phyloP scores from a whole-genome alignment of 2,113 vertebrate genomes.

The Meriones unguiculatus region DNA sequence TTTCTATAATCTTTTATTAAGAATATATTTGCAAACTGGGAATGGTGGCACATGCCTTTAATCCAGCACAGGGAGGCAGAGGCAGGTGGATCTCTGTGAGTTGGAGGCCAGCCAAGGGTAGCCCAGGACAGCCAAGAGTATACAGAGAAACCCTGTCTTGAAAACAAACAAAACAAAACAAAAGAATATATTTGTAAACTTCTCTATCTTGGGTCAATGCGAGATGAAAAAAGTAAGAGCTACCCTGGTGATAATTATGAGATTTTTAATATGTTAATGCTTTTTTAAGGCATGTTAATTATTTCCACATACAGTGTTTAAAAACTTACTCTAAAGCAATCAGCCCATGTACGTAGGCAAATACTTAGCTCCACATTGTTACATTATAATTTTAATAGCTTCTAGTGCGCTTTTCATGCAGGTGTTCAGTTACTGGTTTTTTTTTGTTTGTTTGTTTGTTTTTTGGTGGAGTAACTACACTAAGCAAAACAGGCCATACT shows the following conservation, averaged over 20 bases:
- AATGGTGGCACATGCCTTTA: too few species aligned
- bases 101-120: too few species aligned
- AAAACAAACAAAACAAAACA: too few species aligned
- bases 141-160: too few species aligned
- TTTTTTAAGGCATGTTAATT: slow-evolving; percentile 19
- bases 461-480: slow-evolving; percentile 47
- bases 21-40: neutral
- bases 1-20: neutral
- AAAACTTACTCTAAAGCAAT: slow-evolving; percentile 24
- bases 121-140: too few species aligned
- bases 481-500: slow-evolving; percentile 39
- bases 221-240: slow-evolving; percentile 54
- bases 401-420: neutral
- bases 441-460: too few species aligned
- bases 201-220: neutral
- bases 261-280: slow-evolving; percentile 28
- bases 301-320: slow-evolving; percentile 16
- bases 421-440: slow-evolving; percentile 21
- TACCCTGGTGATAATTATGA: neutral
- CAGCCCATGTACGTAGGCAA: neutral
- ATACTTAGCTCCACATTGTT: neutral
- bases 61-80: too few species aligned
- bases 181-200: neutral
- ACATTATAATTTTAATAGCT: slow-evolving; percentile 47
- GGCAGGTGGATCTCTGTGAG: too few species aligned